These are phyloP conservation scores for Sphyrna mokarran DNA, from an alignment of 2,113 vertebrate species.

Conservation along the genomic window DNA sequence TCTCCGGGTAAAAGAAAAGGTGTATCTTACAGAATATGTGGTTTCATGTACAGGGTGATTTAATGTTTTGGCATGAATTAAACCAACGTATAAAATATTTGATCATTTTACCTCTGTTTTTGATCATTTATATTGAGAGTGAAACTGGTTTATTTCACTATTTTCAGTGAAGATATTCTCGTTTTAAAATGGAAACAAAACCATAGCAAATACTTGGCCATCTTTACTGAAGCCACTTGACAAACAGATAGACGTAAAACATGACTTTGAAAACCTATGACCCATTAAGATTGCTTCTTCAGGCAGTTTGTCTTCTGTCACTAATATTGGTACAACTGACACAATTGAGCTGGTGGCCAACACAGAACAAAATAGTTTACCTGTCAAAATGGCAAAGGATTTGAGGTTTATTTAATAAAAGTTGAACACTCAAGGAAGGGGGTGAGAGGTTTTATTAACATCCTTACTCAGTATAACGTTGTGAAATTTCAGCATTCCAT, in stretches of 20 bases:
- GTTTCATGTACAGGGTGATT: background rate
- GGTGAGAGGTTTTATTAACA: background rate
- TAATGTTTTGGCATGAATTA: too few species aligned
- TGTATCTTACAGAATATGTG: background rate
- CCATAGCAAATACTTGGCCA: background rate
- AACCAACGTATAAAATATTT: background rate
- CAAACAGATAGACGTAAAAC: background rate
- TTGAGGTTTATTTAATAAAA: slow-evolving; percentile 25
- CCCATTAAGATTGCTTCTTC: background rate
- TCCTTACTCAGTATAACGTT: background rate
- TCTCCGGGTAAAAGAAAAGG: background rate
- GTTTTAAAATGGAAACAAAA: background rate
- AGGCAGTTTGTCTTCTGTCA: slow-evolving; percentile 1
- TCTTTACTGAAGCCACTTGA: background rate
- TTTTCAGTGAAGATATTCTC: background rate
- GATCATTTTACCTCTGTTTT: background rate
- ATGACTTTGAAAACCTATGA: background rate
- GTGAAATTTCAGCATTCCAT: background rate
- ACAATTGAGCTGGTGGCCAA: background rate
- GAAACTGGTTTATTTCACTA: background rate
- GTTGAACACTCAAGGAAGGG: background rate
- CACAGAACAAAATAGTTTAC: background rate
- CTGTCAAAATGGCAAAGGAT: background rate
- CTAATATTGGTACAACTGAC: background rate
- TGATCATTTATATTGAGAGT: background rate